Percentiles rank a stretch among this genome's conserved stretches.
Conservation (phyloP, 2,888 invertebrate species). For the Lottia scabra region DNA sequence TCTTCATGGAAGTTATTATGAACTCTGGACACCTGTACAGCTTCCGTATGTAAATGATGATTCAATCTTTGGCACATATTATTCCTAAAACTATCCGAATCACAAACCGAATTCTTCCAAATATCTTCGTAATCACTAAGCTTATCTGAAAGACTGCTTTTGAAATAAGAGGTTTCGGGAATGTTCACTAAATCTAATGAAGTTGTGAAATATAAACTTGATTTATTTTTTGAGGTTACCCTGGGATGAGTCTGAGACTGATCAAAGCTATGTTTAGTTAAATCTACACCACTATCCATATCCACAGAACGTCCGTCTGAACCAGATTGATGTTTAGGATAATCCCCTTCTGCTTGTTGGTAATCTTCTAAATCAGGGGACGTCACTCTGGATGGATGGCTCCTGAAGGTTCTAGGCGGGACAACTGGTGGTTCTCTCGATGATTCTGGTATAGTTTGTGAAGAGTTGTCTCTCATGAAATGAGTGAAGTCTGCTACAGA, state of each 20-base stretch:
- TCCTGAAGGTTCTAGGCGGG: not conserved
- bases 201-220: slow-evolving; percentile 46
- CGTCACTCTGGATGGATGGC: not conserved
- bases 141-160: slow-evolving; percentile 90
- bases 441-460: not conserved
- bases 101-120: slow-evolving; percentile 73
- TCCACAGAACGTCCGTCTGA: not conserved
- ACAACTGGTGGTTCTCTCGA: not conserved
- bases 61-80: slow-evolving; percentile 9
- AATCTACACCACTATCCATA: not conserved
- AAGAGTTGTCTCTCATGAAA: slow-evolving; percentile 18
- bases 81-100: slow-evolving; percentile 25
- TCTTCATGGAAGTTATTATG: not conserved
- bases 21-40: not conserved
- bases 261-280: not conserved
- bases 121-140: slow-evolving; percentile 95
- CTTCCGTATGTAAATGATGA: not conserved
- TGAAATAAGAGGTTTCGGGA: slow-evolving; percentile 75
- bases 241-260: not conserved
- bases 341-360: not conserved
- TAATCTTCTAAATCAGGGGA: not conserved
- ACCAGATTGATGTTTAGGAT: not conserved
- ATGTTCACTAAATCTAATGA: slow-evolving; percentile 46
- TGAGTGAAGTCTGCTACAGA: slow-evolving; percentile 45
- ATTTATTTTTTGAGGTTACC: slow-evolving; percentile 29